Evolutionary conservation across 2,797 vertebrate species (phyloP).

Genomic region (Aplochiton taeniatus): DNA sequence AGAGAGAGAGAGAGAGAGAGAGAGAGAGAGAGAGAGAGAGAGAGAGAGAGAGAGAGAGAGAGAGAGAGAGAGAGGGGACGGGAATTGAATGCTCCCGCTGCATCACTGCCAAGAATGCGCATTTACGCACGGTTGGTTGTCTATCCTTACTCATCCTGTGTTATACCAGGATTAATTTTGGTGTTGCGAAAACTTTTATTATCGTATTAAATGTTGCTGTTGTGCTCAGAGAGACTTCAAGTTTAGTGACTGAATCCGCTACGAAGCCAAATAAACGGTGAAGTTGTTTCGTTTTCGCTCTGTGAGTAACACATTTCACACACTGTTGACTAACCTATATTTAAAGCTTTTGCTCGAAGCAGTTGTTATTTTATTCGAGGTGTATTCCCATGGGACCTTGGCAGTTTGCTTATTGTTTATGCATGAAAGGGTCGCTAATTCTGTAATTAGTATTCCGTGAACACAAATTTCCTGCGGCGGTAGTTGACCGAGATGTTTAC

Average conservation of each 20-base stretch:
- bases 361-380: background rate
- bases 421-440: constrained; percentile 32
- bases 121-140: constrained; percentile 61
- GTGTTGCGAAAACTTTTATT: constrained; percentile 50
- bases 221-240: constrained; percentile 33
- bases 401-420: constrained; percentile 19
- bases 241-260: constrained; percentile 26
- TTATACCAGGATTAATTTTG: constrained; percentile 54
- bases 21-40: constrained; percentile 19
- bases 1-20: constrained; percentile 12
- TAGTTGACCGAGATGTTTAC: constrained; percentile 53
- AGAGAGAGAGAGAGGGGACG: constrained; percentile 4
- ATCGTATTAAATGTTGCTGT: constrained; percentile 4
- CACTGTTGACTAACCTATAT: background rate
- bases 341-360: background rate
- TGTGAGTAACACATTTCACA: constrained; percentile 51
- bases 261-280: constrained; percentile 25
- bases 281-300: constrained; percentile 47
- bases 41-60: constrained; percentile 1
- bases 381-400: background rate
- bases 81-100: constrained; percentile 19
- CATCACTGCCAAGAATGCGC: constrained; percentile 57
- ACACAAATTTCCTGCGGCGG: constrained; percentile 69
- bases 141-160: constrained; percentile 37
- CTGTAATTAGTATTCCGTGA: constrained; percentile 78